These are phyloP conservation scores for Muscicapa striata DNA, from an alignment of 2,797 vertebrate genomes.

Conservation along the genomic window DNA sequence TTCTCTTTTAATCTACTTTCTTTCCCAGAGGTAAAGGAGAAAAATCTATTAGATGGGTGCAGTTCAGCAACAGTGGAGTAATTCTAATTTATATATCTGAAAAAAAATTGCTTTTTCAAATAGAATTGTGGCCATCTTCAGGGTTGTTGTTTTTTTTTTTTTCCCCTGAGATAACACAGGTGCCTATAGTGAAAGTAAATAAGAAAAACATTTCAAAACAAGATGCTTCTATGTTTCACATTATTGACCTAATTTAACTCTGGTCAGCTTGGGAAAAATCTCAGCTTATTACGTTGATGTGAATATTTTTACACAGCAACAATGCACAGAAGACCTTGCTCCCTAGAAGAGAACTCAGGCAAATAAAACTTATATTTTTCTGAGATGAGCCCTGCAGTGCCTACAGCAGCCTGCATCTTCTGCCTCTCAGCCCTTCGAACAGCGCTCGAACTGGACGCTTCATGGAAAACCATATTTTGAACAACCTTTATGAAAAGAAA, in stretches of 20 bases:
- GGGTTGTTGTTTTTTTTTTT: not conserved
- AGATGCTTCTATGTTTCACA: slow-evolving; percentile 1
- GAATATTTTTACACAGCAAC: slow-evolving; percentile 29
- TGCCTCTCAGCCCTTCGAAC: not conserved
- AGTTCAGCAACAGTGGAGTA: not conserved
- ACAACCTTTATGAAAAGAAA: not conserved
- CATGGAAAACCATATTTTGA: slow-evolving; percentile 32
- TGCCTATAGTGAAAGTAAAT: not conserved
- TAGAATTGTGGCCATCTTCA: not conserved
- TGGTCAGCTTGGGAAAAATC: slow-evolving; percentile 32
- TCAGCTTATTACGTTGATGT: slow-evolving; percentile 17
- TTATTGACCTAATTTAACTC: slow-evolving; percentile 28
- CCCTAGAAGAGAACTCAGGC: not conserved
- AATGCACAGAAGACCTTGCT: not conserved
- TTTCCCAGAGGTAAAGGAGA: not conserved
- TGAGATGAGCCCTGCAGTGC: not conserved
- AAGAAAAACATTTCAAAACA: slow-evolving; percentile 32
- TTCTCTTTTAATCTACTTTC: not conserved
- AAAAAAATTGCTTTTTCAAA: not conserved
- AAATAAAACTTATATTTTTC: not conserved
- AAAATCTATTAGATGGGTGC: not conserved
- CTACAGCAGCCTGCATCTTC: not conserved
- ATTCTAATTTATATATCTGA: not conserved
- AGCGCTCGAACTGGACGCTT: not conserved
- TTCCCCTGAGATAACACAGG: not conserved